A percentile compares a stretch with the other conserved stretches of the same genome.
Conservation (phyloP, 2,797 vertebrate species). For the Tympanoctomys barrerae region DNA sequence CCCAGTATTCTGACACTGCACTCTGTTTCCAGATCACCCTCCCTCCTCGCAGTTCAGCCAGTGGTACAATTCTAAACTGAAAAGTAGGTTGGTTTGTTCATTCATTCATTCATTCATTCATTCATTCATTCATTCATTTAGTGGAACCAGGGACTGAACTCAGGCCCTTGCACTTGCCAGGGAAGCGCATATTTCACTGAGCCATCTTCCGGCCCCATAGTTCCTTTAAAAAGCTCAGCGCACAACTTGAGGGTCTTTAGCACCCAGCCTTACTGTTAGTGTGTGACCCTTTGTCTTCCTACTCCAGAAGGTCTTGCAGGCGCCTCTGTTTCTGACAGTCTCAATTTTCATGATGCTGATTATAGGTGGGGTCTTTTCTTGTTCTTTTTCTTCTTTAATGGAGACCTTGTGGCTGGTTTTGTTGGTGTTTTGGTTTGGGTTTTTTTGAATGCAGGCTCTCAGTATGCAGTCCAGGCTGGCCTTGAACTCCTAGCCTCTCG, state of each 20-base stretch:
- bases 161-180: too few relatives aligned
- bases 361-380: neutral
- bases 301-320: neutral
- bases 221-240: neutral
- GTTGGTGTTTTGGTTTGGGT: neutral
- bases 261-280: neutral
- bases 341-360: constrained; percentile 8
- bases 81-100: too few relatives aligned
- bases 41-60: neutral
- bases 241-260: neutral
- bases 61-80: neutral
- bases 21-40: neutral
- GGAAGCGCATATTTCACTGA: too few relatives aligned
- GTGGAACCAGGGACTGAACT: too few relatives aligned
- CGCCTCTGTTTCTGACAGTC: constrained; percentile 7
- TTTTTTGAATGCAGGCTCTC: neutral
- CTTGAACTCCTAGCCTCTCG: neutral
- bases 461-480: neutral
- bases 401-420: neutral
- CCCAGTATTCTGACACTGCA: too few relatives aligned
- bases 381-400: neutral
- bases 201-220: too few relatives aligned
- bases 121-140: too few relatives aligned
- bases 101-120: too few relatives aligned
- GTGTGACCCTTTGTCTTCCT: neutral